Evolutionary conservation across 2,113 vertebrate genomes (phyloP), one percentile per base, ranked within the genome.

Genomic region (Lampris incognitus): DNA sequence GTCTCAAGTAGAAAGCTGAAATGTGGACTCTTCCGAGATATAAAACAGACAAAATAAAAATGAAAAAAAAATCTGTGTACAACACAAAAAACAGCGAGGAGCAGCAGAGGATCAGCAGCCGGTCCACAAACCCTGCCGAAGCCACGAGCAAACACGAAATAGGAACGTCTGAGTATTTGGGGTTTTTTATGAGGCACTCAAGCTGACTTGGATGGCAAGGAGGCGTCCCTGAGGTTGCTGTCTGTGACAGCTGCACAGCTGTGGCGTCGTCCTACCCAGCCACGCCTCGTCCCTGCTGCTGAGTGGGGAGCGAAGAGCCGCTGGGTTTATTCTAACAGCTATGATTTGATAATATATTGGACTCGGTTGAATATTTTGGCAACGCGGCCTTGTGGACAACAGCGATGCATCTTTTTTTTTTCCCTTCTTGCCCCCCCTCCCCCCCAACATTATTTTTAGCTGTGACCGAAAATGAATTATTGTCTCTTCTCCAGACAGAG

Each of bases 401-500:
- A 24, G 24, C 24, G 24, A 24, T 24, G 24, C 24, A 24, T 24
- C n/a, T n/a, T n/a, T n/a, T n/a, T n/a, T n/a, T n/a, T n/a, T 10
- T 44, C 74, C 9, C 63, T 66, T 48, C 5, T 7, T 13, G 24
- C 61, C 38, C 38, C 50, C 46, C 46, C 62, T 66, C 9, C 39
- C 3, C 46, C 41, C 13, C 70, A 1, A 54, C 44, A 68, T 68
- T 82, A 74, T 87, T 87, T 85, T 66, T 56, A 75, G 69, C 64
- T 57, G 37, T 6, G 60, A 54, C 56, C 66, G 60, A 79, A 84
- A 83, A 55, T 37, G 6, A 70, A 78, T 74, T 48, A 13, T 69
- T 58, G 44, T 48, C 55, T 76, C 61, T 85, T 85, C 66, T 81
- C 59, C 60, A 60, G 13, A 82, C 59, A 60, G 54, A 86, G 63